Conservation (phyloP, 2,888 invertebrate genomes). For the Cerastoderma edule region DNA sequence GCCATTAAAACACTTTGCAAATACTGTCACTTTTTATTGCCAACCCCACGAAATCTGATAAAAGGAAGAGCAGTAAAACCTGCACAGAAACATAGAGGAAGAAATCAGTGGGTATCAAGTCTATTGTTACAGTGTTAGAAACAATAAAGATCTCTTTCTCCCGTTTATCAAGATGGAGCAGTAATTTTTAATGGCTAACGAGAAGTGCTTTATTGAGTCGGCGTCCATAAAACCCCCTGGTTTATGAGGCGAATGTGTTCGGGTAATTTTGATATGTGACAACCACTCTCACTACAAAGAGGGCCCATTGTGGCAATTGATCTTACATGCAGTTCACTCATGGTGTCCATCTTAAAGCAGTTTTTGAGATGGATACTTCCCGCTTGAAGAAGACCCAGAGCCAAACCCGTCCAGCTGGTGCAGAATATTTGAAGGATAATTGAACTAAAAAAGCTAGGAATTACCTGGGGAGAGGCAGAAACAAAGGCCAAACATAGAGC, state of each 20-base stretch:
- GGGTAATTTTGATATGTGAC: slow-evolving; percentile 21
- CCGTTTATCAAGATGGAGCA: slow-evolving; percentile 20
- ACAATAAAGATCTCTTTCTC: slow-evolving; percentile 24
- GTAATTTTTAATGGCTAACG: slow-evolving; percentile 21
- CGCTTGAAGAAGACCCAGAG: too few species aligned
- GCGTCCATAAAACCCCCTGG: slow-evolving; percentile 6
- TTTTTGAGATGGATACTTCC: too few species aligned
- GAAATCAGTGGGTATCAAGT: not conserved
- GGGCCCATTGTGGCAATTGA: too few species aligned
- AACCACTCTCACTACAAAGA: too few species aligned
- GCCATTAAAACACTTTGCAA: slow-evolving; percentile 7
- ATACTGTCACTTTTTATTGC: slow-evolving; percentile 16
- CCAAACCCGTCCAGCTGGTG: too few species aligned
- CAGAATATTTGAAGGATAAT: too few species aligned
- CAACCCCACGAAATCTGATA: slow-evolving; percentile 2
- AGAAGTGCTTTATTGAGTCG: slow-evolving; percentile 19
- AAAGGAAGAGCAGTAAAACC: slow-evolving; percentile 5
- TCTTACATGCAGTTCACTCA: too few species aligned
- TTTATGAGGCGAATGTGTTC: slow-evolving; percentile 14
- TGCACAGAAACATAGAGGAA: slow-evolving; percentile 6
- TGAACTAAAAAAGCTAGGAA: too few species aligned
- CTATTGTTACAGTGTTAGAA: slow-evolving; percentile 12
- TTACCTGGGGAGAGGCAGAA: too few species aligned
- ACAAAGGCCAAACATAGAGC: too few species aligned
- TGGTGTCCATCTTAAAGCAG: too few species aligned